Evolutionary conservation across 2,888 invertebrate species (phyloP).

Genomic region (Adelognathus sp.): DNA sequence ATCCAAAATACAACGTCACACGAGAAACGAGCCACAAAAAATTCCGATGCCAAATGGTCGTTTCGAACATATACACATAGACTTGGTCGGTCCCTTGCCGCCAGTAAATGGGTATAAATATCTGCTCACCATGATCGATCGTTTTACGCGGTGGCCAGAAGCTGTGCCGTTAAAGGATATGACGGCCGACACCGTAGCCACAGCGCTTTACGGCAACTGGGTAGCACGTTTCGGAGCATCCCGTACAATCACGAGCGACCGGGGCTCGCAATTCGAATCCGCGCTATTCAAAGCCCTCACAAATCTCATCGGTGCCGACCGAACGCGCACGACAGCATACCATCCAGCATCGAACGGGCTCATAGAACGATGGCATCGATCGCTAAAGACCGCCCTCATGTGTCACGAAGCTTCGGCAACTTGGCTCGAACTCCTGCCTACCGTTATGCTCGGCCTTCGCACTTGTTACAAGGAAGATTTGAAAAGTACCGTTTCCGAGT

Average conservation of each 20-base stretch:
- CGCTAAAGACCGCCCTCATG: conserved; percentile 75
- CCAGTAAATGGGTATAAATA: conserved; percentile 64
- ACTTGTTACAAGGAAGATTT: conserved; percentile 68
- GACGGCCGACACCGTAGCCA: conserved; percentile 67
- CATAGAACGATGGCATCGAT: conserved; percentile 78
- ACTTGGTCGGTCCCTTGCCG: conserved; percentile 80
- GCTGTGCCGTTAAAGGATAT: conserved; percentile 65
- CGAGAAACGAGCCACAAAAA: conserved; percentile 43
- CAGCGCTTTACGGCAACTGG: conserved; percentile 75
- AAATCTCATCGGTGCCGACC: conserved; percentile 57
- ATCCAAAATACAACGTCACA: conserved; percentile 72
- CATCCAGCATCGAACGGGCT: conserved; percentile 77
- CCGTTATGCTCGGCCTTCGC: conserved; percentile 66
- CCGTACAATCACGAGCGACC: conserved; percentile 70
- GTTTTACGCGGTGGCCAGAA: conserved; percentile 63
- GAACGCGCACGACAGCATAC: conserved; percentile 69
- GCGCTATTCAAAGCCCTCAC: conserved; percentile 61
- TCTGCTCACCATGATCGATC: conserved; percentile 52
- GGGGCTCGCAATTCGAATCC: conserved; percentile 72
- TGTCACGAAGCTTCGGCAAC: conserved; percentile 58
- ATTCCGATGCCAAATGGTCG: conserved; percentile 63
- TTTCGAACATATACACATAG: conserved; percentile 78
- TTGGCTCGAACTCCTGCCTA: conserved; percentile 71
- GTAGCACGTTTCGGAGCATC: conserved; percentile 79
- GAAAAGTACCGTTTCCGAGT: background rate